Base-by-base conservation (phyloP, 2,888 invertebrate genomes). In the Drosophila rubida region DNA sequence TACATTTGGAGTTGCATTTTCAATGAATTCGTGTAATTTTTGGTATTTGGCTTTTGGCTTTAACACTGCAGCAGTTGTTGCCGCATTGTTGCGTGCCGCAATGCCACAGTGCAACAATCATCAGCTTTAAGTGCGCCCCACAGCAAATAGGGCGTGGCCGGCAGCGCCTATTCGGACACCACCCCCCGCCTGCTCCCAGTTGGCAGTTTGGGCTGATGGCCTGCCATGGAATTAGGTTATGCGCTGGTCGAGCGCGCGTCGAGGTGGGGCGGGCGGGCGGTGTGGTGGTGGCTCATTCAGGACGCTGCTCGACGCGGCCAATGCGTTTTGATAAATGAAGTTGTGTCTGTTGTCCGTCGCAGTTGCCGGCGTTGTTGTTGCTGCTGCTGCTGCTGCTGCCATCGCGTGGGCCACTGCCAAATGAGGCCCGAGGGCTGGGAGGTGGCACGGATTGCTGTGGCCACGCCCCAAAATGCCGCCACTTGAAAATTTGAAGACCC, bases 321-420 rank as follows among this genome's bases (percentile, higher is more conserved):
- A 58, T 77, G 80, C 73, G 61, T 73, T 80, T 77, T 80, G 79
- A 85, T 79, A 81, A 78, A 79, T 84, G 66, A 83, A 73, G 76
- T 71, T 78, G 72, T 77, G 71, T 75, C 68, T 78, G 78, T 76
- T 61, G 60, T 50, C 32, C 39, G 30, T 11, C 4, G 13, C n/a
- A n/a, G n/a, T n/a, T n/a, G n/a, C n/a, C n/a, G n/a, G n/a, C n/a
- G n/a, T n/a, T n/a, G n/a, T n/a, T n/a, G n/a, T n/a, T n/a, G n/a
- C n/a, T n/a, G n/a, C n/a, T n/a, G n/a, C n/a, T n/a, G n/a, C n/a
- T n/a, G n/a, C n/a, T n/a, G n/a, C 46, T 39, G 48, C 50, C 30
- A 54, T 57, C 58, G 60, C 62, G 44, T 27, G 25, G 62, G 69
- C 55, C 61, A 27, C 66, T 71, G 80, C 81, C 80, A 82, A 82